Conservation (phyloP, 2,113 vertebrate species). For the Pogona vitticeps region DNA sequence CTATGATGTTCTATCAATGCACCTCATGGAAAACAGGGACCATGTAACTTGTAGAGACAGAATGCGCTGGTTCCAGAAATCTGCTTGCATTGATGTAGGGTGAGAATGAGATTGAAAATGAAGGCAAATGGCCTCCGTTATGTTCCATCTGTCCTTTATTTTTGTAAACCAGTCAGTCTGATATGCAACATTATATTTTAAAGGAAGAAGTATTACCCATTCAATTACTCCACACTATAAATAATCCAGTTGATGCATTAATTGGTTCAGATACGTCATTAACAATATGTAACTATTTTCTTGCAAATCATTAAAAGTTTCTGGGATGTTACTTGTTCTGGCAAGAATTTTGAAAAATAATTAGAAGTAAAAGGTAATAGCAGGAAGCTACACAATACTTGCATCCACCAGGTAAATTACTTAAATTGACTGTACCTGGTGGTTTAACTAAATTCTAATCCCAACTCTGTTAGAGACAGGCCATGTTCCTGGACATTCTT, state of each 20-base stretch:
- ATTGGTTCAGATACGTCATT: slow-evolving; percentile 1
- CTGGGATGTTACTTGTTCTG: not conserved
- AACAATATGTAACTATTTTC: not conserved
- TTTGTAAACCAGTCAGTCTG: slow-evolving; percentile 35
- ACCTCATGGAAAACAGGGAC: not conserved
- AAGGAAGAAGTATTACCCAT: slow-evolving; percentile 32
- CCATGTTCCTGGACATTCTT: no score
- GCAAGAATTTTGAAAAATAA: not conserved
- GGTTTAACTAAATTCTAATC: no score
- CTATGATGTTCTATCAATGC: not conserved
- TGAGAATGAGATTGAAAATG: slow-evolving; percentile 38
- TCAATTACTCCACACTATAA: slow-evolving; percentile 1
- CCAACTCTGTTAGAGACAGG: no score
- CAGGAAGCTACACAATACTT: not conserved
- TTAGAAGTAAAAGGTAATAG: not conserved
- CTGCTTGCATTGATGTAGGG: not conserved
- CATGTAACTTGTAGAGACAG: not conserved
- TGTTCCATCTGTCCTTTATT: slow-evolving; percentile 48
- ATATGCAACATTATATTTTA: not conserved
- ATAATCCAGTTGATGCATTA: slow-evolving; percentile 3
- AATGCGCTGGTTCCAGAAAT: not conserved
- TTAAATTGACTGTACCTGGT: no score
- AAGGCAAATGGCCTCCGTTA: slow-evolving; percentile 58
- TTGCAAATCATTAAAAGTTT: not conserved
- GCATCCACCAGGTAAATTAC: no score